Percentiles rank a stretch among this genome's conserved stretches.
These are phyloP conservation scores for Ramazzottius varieornatus DNA, from an alignment of 2,888 invertebrate species.

Conservation along the genomic window DNA sequence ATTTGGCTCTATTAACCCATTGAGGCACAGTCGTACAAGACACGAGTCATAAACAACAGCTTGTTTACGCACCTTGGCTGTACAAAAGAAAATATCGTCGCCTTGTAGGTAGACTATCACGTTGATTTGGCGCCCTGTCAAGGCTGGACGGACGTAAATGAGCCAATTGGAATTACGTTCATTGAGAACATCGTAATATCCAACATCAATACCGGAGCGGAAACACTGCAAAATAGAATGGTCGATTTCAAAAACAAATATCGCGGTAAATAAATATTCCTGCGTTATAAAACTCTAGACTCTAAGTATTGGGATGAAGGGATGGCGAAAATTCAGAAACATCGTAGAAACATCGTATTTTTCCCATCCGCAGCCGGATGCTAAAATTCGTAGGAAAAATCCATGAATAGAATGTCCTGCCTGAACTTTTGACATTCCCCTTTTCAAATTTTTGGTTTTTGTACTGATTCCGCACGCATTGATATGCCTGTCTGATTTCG, in stretches of 20 bases:
- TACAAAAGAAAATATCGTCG: neutral
- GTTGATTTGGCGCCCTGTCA: neutral
- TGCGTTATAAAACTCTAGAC: too few relatives aligned
- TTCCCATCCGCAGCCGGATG: neutral
- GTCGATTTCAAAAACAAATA: neutral
- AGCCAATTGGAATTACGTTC: neutral
- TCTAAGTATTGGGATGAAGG: too few relatives aligned
- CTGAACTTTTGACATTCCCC: too few relatives aligned
- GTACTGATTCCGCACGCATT: too few relatives aligned
- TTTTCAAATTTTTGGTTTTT: too few relatives aligned
- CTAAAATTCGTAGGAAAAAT: neutral
- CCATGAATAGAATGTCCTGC: too few relatives aligned
- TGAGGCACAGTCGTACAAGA: too few relatives aligned
- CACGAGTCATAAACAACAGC: neutral
- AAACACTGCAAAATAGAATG: neutral
- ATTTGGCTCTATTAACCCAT: too few relatives aligned
- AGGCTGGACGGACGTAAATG: conserved; percentile 1
- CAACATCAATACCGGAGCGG: neutral
- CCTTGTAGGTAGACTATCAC: neutral
- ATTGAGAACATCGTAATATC: neutral
- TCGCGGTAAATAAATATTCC: too few relatives aligned
- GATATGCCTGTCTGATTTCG: too few relatives aligned
- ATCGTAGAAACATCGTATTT: too few relatives aligned
- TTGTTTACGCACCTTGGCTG: neutral
- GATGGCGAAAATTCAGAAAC: too few relatives aligned